phyloP scores from a whole-genome alignment of 2,797 vertebrate species.

The Tarsius wallacei region DNA sequence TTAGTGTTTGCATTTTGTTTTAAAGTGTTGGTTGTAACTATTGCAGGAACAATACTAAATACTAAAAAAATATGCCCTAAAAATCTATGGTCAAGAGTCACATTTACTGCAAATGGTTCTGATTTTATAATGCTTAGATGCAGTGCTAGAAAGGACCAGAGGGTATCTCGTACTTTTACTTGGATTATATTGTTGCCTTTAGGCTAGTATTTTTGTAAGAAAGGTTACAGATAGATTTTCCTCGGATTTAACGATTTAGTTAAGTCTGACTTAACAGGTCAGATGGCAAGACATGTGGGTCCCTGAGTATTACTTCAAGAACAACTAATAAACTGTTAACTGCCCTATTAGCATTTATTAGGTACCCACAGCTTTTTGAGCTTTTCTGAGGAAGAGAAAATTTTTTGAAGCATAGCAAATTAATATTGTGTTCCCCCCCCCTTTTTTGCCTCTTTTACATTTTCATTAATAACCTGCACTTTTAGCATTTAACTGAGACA shows the following conservation, averaged over 20 bases:
- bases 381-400: background rate
- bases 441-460: background rate
- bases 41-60: background rate
- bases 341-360: background rate
- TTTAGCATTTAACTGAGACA: background rate
- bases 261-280: background rate
- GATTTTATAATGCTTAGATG: conserved; percentile 11
- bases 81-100: background rate
- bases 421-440: background rate
- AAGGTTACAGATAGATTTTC: conserved; percentile 18
- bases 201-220: background rate
- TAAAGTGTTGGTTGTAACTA: background rate
- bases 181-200: background rate
- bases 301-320: background rate
- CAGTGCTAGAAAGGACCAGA: background rate
- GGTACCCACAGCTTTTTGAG: background rate
- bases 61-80: background rate
- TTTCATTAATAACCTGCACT: background rate
- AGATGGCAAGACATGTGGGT: background rate
- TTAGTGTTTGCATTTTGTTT: background rate
- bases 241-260: background rate
- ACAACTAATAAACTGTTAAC: background rate
- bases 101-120: background rate
- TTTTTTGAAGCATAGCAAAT: background rate
- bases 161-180: background rate